Evolutionary conservation across 2,113 vertebrate species (phyloP).

Genomic region (Neodon shergylaensis): DNA sequence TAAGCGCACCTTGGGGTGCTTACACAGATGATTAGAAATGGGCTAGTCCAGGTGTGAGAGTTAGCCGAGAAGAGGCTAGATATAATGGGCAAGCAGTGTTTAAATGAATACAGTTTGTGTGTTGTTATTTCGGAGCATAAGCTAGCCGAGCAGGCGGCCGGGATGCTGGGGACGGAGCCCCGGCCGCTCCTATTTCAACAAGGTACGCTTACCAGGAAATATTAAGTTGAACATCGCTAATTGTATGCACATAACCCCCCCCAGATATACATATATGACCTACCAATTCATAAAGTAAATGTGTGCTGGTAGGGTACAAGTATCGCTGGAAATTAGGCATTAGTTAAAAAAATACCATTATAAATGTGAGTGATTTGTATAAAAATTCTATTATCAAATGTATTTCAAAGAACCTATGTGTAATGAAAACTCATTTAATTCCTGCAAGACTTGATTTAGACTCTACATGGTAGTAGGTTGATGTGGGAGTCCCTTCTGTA

Average conservation of each 20-base stretch:
- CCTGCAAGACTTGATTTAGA: background rate
- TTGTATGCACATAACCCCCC: background rate
- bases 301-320: background rate
- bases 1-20: too few species aligned
- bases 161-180: too few species aligned
- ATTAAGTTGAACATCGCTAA: background rate
- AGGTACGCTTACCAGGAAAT: too few species aligned
- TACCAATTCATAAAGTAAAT: constrained; percentile 30
- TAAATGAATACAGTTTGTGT: too few species aligned
- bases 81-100: too few species aligned
- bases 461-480: background rate
- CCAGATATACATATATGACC: background rate
- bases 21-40: too few species aligned
- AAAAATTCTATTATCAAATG: constrained; percentile 6
- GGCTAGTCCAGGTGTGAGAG: too few species aligned
- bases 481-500: too few species aligned
- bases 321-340: background rate
- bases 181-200: too few species aligned
- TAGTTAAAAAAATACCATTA: background rate
- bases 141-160: too few species aligned
- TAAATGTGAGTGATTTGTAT: constrained; percentile 35
- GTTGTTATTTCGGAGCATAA: too few species aligned
- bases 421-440: constrained; percentile 22
- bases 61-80: too few species aligned
- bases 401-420: background rate